Base-by-base conservation (phyloP, 2,888 invertebrate species). In the Drosophila multiciliata region DNA sequence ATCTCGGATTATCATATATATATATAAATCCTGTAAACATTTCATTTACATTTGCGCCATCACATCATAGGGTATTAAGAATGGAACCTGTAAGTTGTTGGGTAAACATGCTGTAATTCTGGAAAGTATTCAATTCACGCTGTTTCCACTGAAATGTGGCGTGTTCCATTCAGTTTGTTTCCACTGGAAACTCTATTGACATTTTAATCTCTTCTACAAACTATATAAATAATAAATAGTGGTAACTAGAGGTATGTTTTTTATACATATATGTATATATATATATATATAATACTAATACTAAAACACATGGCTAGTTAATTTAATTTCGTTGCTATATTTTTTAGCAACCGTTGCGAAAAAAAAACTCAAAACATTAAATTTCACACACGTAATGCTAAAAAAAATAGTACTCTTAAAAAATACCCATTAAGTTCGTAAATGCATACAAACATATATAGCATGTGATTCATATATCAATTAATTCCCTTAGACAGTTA, bases 201-300 rank as follows among this genome's bases (percentile, higher is more conserved):
- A 53, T 11, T 17, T 35, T n/a, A 0, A 26, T 38, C 8, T 55
- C 26, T 55, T 26, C 36, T 5, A 8, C 38, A 29, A 23, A 23
- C 23, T 12, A 26, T 12, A 38, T 2, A 40, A 40, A 55, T 55
- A 40, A 29, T 20, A 32, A 42, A 63, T 68, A 75, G 58, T 65
- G 81, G 62, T 80, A 77, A 75, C 71, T 80, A 73, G 74, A 87
- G 89, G 87, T 89, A 87, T 75, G 87, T 87, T 87, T 60, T 66
- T 54, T 66, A 11, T 26, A 54, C 29, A 26, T 7, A 54, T 26
- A 38, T 52, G 32, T 38, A 11, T 29, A 26, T 52, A 59, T 55
- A 67, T 55, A 59, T 23, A 38, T 15, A 38, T 33, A 60, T 48
- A 52, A 20, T 36, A 58, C 9, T 20, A 35, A 40, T 35, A 71